Evolutionary conservation across 2,888 invertebrate species (phyloP), one percentile per base, ranked within the genome.

Genomic region (Branchellion lobata): DNA sequence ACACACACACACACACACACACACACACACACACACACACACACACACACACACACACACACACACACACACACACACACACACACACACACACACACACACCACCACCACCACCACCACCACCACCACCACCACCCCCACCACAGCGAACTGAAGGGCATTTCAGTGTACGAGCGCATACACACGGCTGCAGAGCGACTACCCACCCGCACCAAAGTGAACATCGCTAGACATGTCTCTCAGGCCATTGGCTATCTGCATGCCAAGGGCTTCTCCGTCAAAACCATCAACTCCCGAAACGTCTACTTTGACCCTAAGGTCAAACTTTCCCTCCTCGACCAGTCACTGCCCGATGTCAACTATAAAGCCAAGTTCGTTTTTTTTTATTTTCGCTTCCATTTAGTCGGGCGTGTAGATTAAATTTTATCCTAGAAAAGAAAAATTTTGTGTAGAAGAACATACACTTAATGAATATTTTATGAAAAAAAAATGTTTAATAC

Each of bases 241-340:
- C 87, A 87, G 80, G 87, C 86, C 14, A 86, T 89, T 86, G 88
- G 89, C 14, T 89, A 89, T 82, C 84, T 89, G 1, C 89, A 89
- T 83, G 88, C 88, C 77, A 88, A 87, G 81, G 87, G 86, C n/a
- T 87, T 89, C 77, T 85, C 88, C 27, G 86, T 88, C 74, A 84
- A 85, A 29, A 86, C 86, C 75, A 85, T 89, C 53, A 88, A 86
- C 81, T 86, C 88, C 2, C 85, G 85, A 78, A 89, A 88, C 81
- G 86, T 89, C 36, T 88, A 87, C 81, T 83, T 89, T 69, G 87
- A 88, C 80, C 85, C 84, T 80, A 85, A 87, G 80, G 88, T 88
- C 34, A 88, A 88, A 82, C 84, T 88, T 29, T 87, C 86, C 65
- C 84, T 88, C 29, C 85, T 89, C 83, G 89, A 89, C 83, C 87